phyloP scores from a whole-genome alignment of 2,797 vertebrate genomes.

The Artibeus lituratus region DNA sequence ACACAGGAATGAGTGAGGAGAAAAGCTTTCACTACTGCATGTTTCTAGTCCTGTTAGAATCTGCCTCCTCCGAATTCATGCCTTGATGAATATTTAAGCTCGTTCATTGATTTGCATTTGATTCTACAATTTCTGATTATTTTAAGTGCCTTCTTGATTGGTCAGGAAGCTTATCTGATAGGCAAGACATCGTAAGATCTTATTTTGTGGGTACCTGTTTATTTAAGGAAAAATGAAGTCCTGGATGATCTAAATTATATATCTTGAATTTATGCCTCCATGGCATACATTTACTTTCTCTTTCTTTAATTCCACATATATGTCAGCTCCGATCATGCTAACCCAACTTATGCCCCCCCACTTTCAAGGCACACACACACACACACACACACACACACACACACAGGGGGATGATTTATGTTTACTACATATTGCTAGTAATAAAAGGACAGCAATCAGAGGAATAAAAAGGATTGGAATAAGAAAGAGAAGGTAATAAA shows the following conservation, averaged over 20 bases:
- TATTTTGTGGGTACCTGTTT: not conserved
- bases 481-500: not conserved
- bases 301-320: not conserved
- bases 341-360: too few species aligned
- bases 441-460: not conserved
- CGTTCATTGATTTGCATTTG: not conserved
- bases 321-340: not conserved
- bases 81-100: not conserved
- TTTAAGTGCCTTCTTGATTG: not conserved
- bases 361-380: not conserved
- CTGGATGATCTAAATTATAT: constrained; percentile 32
- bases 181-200: not conserved
- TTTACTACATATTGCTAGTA: not conserved
- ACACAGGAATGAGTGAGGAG: not conserved
- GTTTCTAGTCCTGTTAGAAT: not conserved
- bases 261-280: not conserved
- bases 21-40: not conserved
- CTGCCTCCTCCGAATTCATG: not conserved
- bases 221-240: constrained; percentile 12
- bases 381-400: not conserved
- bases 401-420: not conserved
- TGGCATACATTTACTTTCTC: constrained; percentile 20
- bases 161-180: not conserved
- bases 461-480: not conserved
- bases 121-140: not conserved